Evolutionary conservation across 2,888 invertebrate species (phyloP).

Genomic region (Acanthoscelides obtectus): DNA sequence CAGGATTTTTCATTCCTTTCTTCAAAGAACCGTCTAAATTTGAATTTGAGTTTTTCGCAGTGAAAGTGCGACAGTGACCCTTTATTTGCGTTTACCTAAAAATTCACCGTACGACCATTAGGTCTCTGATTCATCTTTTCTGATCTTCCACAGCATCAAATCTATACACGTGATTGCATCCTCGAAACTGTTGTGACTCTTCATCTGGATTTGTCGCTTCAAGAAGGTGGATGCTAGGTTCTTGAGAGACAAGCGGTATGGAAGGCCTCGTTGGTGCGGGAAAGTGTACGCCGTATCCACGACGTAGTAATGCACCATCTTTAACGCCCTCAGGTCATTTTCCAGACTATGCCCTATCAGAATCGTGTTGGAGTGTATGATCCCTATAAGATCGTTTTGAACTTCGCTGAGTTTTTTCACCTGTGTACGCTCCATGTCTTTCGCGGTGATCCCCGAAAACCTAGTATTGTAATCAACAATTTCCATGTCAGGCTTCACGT

Average conservation of each 20-base stretch:
- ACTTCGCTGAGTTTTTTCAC: constrained; percentile 71
- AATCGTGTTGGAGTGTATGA: constrained; percentile 79
- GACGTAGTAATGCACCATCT: constrained; percentile 75
- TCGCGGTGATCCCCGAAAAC: constrained; percentile 85
- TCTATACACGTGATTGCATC: constrained; percentile 90
- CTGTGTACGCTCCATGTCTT: constrained; percentile 51
- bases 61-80: too few relatives aligned
- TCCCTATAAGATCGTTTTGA: constrained; percentile 77
- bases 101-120: too few relatives aligned
- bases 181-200: constrained; percentile 88
- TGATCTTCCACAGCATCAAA: constrained; percentile 75
- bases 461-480: constrained; percentile 93
- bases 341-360: constrained; percentile 94
- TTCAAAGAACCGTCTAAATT: too few relatives aligned
- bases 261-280: constrained; percentile 80
- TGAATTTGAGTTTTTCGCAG: too few relatives aligned
- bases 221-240: constrained; percentile 69
- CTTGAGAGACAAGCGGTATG: constrained; percentile 77
- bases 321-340: constrained; percentile 84
- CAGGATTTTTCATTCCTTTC: too few relatives aligned
- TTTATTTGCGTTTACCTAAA: constrained; percentile 1
- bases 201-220: constrained; percentile 75
- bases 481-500: constrained; percentile 75
- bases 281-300: constrained; percentile 89
- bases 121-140: constrained; percentile 49